Percentiles rank a stretch among this genome's conserved stretches.
phyloP scores from a whole-genome alignment of 2,888 invertebrate species.

The Thecocarcelia acutangulata region DNA sequence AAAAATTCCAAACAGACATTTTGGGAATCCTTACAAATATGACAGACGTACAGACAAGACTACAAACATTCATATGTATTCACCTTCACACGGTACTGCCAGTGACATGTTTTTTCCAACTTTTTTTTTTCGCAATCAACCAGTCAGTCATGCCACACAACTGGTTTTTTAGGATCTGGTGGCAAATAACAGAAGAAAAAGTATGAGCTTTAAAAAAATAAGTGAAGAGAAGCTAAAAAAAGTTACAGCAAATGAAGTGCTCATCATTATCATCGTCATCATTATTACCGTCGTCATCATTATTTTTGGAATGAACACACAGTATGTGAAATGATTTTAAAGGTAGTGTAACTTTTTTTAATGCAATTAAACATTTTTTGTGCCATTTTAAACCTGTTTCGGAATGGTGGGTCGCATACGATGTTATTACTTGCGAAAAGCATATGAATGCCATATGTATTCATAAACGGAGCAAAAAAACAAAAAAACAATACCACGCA shows the following conservation, averaged over 20 bases:
- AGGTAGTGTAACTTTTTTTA: background rate
- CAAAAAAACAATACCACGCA: too few relatives aligned
- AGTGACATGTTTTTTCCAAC: conserved; percentile 53
- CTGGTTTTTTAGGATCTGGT: conserved; percentile 63
- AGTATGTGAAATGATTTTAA: conserved; percentile 30
- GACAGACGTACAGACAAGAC: conserved; percentile 33
- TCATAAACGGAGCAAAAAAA: too few relatives aligned
- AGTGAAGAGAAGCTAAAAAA: conserved; percentile 45
- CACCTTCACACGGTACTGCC: conserved; percentile 61
- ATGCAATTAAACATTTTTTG: background rate
- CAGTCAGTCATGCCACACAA: conserved; percentile 66
- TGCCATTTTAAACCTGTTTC: too few relatives aligned
- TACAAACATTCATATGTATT: conserved; percentile 47
- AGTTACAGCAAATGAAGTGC: conserved; percentile 66
- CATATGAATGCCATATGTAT: too few relatives aligned
- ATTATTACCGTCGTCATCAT: background rate
- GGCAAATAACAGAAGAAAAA: conserved; percentile 58
- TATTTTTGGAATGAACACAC: conserved; percentile 26
- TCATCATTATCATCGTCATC: conserved; percentile 52
- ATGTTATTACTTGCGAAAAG: too few relatives aligned
- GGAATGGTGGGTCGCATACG: too few relatives aligned
- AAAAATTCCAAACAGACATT: conserved; percentile 59
- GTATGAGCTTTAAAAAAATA: conserved; percentile 35
- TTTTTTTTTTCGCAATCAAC: conserved; percentile 55
- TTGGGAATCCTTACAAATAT: conserved; percentile 67